Evolutionary conservation across 1,140 invertebrate species (phyloP), one percentile per base, ranked within the genome.

Genomic region (Steinernema feltiae): DNA sequence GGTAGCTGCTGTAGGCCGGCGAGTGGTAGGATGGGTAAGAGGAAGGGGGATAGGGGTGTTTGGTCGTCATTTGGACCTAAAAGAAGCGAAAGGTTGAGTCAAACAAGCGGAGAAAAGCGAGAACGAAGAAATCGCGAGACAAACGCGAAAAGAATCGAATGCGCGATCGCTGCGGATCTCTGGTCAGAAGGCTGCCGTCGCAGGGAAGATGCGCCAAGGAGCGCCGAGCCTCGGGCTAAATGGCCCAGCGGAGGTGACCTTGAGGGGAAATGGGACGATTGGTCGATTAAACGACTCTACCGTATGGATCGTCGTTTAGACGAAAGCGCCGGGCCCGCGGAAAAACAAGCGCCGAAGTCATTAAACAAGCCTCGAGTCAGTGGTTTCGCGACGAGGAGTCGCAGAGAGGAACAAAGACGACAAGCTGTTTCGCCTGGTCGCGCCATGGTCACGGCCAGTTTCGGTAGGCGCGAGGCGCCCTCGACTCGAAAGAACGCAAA

Each of bases 211-310:
- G n/a, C n/a, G n/a, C n/a, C n/a, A n/a, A n/a, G n/a, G n/a, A n/a
- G n/a, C n/a, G n/a, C n/a, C n/a, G n/a, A n/a, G n/a, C n/a, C n/a
- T n/a, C n/a, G n/a, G n/a, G n/a, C n/a, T n/a, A n/a, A n/a, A n/a
- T n/a, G n/a, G n/a, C n/a, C n/a, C n/a, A n/a, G n/a, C n/a, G n/a
- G n/a, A n/a, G n/a, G n/a, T n/a, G n/a, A n/a, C n/a, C n/a, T n/a
- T n/a, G n/a, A n/a, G n/a, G n/a, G n/a, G n/a, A n/a, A n/a, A n/a
- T n/a, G n/a, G n/a, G n/a, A n/a, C n/a, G n/a, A n/a, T n/a, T n/a
- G n/a, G n/a, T n/a, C n/a, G n/a, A n/a, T n/a, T n/a, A n/a, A n/a
- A 63, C 53, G 53, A 63, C 53, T 63, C 53, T 63, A 63, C 53
- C 53, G 53, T 63, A 63, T 27, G 53, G 3, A 63, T 7, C 53